Base-by-base conservation (phyloP, 2,797 vertebrate genomes). In the Sphenodon punctatus region DNA sequence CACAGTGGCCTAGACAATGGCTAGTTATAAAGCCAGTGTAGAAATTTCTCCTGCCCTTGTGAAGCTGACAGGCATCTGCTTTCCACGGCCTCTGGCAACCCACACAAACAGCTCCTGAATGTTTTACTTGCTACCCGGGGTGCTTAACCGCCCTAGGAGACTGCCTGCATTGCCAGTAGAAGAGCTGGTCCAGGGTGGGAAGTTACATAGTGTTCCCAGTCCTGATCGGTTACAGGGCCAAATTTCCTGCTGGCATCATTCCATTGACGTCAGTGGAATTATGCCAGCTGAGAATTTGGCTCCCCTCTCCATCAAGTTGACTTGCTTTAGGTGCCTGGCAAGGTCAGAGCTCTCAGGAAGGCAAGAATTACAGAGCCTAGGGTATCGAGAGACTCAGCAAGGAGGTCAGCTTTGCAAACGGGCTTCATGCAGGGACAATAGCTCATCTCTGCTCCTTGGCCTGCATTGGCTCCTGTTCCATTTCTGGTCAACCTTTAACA, bases 241-340 rank as follows among this genome's bases (percentile, higher is more conserved):
- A 77, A 13, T 82, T 91, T 90, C 88, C 83, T 75, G 70, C 64
- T 91, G 86, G 85, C 81, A 49, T 89, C 85, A 78, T 91, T 56
- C n/a, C 36, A 15, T 34, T 93, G 88, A 94, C 69, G 34, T 91
- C 88, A 91, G 17, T 8, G 38, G 48, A 81, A 71, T 71, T 85
- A 64, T 23, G 72, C 68, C 71, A 32, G 36, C 2, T 22, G 80
- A 53, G 56, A 66, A 58, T 87, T 80, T 91, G 85, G 89, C 85
- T n/a, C 80, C 72, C 5, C 49, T 58, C 45, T 76, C 67, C 10
- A 4, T 60, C 80, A 25, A 46, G 38, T 7, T 39, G 67, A 77
- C 42, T 75, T 55, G 14, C 58, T 69, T 65, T 48, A 34, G n/a
- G 22, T 43, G 23, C 36, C 19, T 38, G 22, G 34, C 42, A 43